Conservation (phyloP, 2,797 vertebrate species). For the Somateria mollissima region DNA sequence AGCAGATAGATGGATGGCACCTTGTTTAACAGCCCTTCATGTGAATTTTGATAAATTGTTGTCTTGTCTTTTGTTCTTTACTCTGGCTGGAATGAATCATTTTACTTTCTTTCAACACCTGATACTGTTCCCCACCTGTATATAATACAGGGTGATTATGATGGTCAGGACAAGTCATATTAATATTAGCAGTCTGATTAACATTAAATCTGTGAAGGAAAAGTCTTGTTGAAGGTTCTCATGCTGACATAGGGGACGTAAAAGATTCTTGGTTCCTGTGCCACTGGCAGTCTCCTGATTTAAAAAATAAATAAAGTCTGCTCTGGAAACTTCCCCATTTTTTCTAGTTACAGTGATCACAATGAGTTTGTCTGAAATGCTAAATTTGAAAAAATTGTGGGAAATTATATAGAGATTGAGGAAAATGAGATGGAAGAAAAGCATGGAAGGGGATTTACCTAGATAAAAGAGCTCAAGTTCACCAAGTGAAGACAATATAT, state of each 20-base stretch:
- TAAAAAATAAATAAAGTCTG: neutral
- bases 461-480: neutral
- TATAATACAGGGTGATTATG: neutral
- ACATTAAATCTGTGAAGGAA: neutral
- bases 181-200: neutral
- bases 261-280: neutral
- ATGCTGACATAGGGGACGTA: neutral
- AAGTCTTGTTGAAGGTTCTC: neutral
- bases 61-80: slow-evolving; percentile 48
- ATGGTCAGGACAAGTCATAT: neutral
- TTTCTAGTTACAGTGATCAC: neutral
- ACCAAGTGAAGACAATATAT: neutral
- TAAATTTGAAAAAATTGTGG: neutral
- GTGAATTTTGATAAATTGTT: slow-evolving; percentile 26
- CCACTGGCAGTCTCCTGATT: neutral
- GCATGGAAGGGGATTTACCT: neutral
- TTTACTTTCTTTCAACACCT: slow-evolving; percentile 66
- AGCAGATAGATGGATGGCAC: neutral
- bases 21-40: slow-evolving; percentile 11
- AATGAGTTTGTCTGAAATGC: neutral
- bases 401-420: neutral
- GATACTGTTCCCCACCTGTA: slow-evolving; percentile 17
- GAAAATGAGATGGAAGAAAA: neutral
- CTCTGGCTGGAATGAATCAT: slow-evolving; percentile 17
- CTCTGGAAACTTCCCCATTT: neutral